Evolutionary conservation across 2,113 vertebrate genomes (phyloP).

Genomic region (Pontoporia blainvillei): DNA sequence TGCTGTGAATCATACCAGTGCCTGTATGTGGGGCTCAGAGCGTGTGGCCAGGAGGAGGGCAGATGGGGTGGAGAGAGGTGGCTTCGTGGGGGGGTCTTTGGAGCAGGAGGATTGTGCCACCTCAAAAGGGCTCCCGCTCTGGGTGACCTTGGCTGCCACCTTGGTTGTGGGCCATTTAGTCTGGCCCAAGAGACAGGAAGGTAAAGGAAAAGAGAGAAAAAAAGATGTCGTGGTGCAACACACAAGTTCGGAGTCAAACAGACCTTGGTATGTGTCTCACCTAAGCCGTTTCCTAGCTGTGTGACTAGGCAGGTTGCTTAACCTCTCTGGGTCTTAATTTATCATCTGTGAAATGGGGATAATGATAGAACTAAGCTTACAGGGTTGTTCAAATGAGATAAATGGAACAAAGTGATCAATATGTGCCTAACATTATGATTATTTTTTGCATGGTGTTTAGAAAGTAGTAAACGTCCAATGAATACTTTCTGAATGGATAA

Average conservation of each 20-base stretch:
- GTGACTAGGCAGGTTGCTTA: not conserved
- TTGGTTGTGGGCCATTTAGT: not conserved
- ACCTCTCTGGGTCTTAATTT: not conserved
- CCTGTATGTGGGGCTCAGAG: not conserved
- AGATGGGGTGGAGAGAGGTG: not conserved
- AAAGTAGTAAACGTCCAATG: not conserved
- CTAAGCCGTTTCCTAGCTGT: not conserved
- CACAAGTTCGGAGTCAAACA: not conserved
- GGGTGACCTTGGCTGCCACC: not conserved
- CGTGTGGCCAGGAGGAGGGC: not conserved
- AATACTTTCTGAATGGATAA: not conserved
- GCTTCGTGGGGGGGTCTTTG: accelerated
- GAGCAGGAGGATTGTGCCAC: not conserved
- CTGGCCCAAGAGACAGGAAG: not conserved
- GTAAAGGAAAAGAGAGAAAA: not conserved
- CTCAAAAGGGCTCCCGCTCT: not conserved
- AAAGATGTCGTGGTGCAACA: accelerated
- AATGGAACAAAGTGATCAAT: not conserved
- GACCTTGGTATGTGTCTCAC: accelerated
- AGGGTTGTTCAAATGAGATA: not conserved
- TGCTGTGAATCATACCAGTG: not conserved
- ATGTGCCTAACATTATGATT: not conserved
- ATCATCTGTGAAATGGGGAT: not conserved
- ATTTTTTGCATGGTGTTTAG: not conserved
- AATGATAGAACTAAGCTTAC: not conserved